Percentiles rank a stretch among this genome's conserved stretches.
phyloP scores from a whole-genome alignment of 2,797 vertebrate species.

The Tangara arthus region DNA sequence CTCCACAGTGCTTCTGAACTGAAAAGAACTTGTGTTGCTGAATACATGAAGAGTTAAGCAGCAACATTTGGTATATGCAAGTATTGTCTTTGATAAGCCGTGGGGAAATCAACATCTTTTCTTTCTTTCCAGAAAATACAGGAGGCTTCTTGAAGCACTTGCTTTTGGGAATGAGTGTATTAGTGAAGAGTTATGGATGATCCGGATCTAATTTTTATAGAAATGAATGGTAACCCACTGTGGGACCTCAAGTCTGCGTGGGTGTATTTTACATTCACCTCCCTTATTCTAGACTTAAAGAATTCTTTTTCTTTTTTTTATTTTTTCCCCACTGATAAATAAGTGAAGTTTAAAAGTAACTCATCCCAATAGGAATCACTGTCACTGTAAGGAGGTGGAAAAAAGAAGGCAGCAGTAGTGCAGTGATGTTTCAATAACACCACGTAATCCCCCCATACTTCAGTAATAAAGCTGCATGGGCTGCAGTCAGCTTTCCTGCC shows the following conservation, averaged over 20 bases:
- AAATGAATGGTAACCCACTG: background rate
- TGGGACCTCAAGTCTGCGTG: background rate
- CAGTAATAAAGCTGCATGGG: slow-evolving; percentile 41
- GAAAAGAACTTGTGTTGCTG: background rate
- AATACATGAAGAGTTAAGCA: background rate
- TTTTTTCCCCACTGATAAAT: background rate
- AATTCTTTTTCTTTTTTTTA: background rate
- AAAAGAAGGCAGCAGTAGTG: background rate
- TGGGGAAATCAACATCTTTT: slow-evolving; percentile 21
- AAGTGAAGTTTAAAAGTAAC: background rate
- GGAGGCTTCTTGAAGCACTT: background rate
- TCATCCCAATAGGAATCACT: background rate
- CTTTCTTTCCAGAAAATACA: background rate
- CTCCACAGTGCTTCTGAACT: background rate
- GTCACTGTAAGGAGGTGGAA: background rate
- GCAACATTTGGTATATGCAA: background rate
- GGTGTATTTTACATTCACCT: background rate
- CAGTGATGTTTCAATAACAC: slow-evolving; percentile 9
- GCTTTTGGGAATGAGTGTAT: slow-evolving; percentile 3
- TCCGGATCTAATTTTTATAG: background rate
- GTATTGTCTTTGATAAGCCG: background rate
- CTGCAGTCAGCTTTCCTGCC: slow-evolving; percentile 20
- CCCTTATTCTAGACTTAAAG: background rate
- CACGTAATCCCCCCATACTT: background rate
- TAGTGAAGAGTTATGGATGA: background rate